Evolutionary conservation across 2,888 invertebrate genomes (phyloP).

Genomic region (Agapostemon virescens): DNA sequence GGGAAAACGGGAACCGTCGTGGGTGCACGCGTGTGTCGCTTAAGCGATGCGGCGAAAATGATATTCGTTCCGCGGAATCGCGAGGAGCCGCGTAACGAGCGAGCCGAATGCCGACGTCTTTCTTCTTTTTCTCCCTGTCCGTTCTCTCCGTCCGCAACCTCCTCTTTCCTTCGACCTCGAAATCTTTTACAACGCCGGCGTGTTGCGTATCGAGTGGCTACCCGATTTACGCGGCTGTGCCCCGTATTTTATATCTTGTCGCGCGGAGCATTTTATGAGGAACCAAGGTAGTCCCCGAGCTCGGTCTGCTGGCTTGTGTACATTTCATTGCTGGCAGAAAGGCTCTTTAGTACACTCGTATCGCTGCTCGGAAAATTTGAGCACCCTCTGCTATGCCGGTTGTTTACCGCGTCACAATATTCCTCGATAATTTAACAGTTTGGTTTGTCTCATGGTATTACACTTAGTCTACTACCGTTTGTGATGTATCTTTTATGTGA

Average conservation of each 20-base stretch:
- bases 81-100: slow-evolving; percentile 36
- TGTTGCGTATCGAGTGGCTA: slow-evolving; percentile 18
- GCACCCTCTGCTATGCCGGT: neutral
- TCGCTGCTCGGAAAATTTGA: neutral
- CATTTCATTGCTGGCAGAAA: neutral
- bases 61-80: slow-evolving; percentile 48
- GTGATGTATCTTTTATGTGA: neutral
- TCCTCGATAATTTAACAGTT: neutral
- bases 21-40: slow-evolving; percentile 16
- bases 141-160: neutral
- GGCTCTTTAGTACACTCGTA: neutral
- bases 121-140: neutral
- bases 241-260: slow-evolving; percentile 10
- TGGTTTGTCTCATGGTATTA: neutral
- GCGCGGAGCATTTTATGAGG: slow-evolving; percentile 1
- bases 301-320: neutral
- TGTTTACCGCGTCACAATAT: neutral
- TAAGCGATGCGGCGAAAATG: slow-evolving; percentile 31
- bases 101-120: slow-evolving; percentile 26
- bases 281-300: neutral
- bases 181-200: slow-evolving; percentile 24
- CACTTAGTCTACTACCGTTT: no score
- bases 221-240: slow-evolving; percentile 10
- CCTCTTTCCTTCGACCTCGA: slow-evolving; percentile 14
- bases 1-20: slow-evolving; percentile 7